These are phyloP conservation scores for Gopherus flavomarginatus DNA, from an alignment of 2,113 vertebrate species.

Conservation along the genomic window DNA sequence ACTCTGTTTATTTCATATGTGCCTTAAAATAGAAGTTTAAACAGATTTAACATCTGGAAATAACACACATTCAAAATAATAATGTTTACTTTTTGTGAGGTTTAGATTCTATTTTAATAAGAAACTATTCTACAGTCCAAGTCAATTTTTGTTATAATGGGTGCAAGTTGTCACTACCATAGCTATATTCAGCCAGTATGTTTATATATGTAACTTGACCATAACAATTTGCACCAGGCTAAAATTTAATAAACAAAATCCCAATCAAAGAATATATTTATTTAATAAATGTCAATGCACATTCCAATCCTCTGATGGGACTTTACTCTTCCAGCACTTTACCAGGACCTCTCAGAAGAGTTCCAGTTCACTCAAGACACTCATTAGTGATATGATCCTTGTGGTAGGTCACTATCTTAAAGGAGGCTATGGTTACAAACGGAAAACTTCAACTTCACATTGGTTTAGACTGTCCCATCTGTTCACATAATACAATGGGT, in stretches of 20 bases:
- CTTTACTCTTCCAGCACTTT: not conserved
- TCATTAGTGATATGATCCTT: fast-evolving
- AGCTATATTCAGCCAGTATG: not conserved
- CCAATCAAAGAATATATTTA: not conserved
- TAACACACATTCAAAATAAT: not conserved
- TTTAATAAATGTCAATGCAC: not conserved
- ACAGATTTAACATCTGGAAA: not conserved
- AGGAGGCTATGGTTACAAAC: not conserved
- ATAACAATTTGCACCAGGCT: not conserved
- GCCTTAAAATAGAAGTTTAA: constrained; percentile 17
- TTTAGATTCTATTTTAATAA: not conserved
- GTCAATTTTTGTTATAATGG: fast-evolving
- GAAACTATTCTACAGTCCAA: not conserved
- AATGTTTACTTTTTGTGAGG: not conserved
- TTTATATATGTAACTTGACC: not conserved
- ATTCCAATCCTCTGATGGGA: not conserved
- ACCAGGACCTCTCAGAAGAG: not conserved
- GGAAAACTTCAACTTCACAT: not conserved
- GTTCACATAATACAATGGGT: not conserved
- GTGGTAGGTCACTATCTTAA: not conserved
- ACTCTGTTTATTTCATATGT: not conserved
- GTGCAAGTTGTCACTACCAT: fast-evolving
- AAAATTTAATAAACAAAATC: not conserved
- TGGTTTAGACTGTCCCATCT: not conserved
- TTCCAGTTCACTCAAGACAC: not conserved